Conservation (phyloP, 2,888 invertebrate species). For the Adelognathus sp. region DNA sequence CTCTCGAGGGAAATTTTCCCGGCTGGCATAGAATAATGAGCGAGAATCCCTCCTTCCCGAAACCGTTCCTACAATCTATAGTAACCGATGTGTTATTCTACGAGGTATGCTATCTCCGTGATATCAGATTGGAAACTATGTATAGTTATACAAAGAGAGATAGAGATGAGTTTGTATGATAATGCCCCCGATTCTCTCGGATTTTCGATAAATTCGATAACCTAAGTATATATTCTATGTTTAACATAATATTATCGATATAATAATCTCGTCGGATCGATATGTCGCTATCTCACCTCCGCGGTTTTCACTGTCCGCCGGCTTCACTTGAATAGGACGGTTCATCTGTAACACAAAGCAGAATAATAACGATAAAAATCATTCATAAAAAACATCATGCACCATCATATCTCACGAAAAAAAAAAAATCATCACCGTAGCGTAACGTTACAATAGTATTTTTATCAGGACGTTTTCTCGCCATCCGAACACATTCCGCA, state of each 20-base stretch:
- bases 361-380: conserved; percentile 52
- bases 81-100: conserved; percentile 17
- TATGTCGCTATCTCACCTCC: conserved; percentile 88
- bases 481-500: background rate
- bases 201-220: conserved; percentile 51
- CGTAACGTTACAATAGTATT: background rate
- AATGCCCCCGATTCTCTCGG: conserved; percentile 10
- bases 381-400: background rate
- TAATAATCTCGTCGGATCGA: conserved; percentile 53
- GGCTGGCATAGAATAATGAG: conserved; percentile 54
- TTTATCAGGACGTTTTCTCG: background rate
- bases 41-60: conserved; percentile 40
- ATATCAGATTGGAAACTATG: conserved; percentile 25
- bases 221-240: conserved; percentile 43
- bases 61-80: conserved; percentile 16
- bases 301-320: conserved; percentile 99
- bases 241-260: conserved; percentile 40
- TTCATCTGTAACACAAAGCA: conserved; percentile 94
- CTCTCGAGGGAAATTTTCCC: conserved; percentile 57
- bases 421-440: background rate
- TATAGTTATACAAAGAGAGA: background rate
- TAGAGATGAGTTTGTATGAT: conserved; percentile 39
- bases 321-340: conserved; percentile 99
- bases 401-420: background rate
- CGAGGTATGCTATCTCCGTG: conserved; percentile 19